Conservation (phyloP, 92 coral and sea anemone genomes). For the Blastomussa wellsi region DNA sequence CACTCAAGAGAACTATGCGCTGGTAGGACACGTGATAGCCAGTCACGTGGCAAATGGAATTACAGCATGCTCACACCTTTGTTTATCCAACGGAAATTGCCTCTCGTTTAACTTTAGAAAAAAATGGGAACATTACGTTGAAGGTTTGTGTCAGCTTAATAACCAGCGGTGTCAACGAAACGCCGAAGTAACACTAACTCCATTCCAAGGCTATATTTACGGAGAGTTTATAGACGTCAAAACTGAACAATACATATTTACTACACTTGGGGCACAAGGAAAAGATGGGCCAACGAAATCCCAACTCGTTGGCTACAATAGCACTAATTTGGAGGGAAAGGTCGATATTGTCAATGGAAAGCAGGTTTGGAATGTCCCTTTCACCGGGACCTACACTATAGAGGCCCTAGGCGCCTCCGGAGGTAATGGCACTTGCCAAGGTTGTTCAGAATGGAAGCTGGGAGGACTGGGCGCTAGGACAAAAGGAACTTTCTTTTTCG, state of each 20-base stretch:
- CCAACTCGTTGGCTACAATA: constrained; percentile 47
- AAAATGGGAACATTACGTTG: not conserved
- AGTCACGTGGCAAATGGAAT: constrained; percentile 43
- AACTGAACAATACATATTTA: constrained; percentile 38
- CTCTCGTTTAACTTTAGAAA: constrained; percentile 40
- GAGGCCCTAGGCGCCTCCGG: constrained; percentile 85
- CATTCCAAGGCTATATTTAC: not conserved
- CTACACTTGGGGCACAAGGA: constrained; percentile 60
- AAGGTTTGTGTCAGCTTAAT: constrained; percentile 44
- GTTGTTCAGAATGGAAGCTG: constrained; percentile 28
- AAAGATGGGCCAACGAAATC: constrained; percentile 57
- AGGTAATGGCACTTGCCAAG: constrained; percentile 62
- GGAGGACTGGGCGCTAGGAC: constrained; percentile 83
- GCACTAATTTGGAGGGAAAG: constrained; percentile 71
- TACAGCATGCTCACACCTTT: constrained; percentile 40
- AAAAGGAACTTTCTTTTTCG: constrained; percentile 64
- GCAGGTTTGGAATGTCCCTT: constrained; percentile 70
- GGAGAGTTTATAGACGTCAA: constrained; percentile 29
- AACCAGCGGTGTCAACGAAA: not conserved
- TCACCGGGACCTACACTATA: constrained; percentile 69
- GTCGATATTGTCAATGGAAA: constrained; percentile 64
- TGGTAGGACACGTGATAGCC: constrained; percentile 39
- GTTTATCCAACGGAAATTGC: constrained; percentile 21
- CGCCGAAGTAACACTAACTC: not conserved
- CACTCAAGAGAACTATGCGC: constrained; percentile 34